phyloP scores from a whole-genome alignment of 2,888 invertebrate genomes.

The Scaptomyza cyrtandrae region DNA sequence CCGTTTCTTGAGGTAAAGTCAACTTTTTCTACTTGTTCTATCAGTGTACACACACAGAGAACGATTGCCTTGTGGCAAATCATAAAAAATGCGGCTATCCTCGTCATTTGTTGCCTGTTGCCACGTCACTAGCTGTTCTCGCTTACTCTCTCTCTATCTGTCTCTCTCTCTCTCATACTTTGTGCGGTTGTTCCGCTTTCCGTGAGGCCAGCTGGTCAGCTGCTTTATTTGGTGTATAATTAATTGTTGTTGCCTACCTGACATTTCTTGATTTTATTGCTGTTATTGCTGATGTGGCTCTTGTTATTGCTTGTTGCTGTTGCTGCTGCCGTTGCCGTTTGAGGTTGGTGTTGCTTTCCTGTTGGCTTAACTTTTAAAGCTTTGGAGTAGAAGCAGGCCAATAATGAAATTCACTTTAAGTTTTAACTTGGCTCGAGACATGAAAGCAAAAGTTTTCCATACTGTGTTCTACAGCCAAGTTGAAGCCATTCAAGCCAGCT shows the following conservation, averaged over 20 bases:
- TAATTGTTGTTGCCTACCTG: slow-evolving; percentile 72
- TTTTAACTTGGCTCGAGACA: slow-evolving; percentile 48
- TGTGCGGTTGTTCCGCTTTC: not conserved
- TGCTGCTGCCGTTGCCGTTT: slow-evolving; percentile 4
- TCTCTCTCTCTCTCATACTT: not conserved
- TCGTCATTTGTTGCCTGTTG: slow-evolving; percentile 52
- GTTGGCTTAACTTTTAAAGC: slow-evolving; percentile 40
- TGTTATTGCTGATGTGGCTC: slow-evolving; percentile 10
- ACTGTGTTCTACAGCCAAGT: slow-evolving; percentile 16
- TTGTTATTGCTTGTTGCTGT: slow-evolving; percentile 6
- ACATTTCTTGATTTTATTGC: slow-evolving; percentile 33
- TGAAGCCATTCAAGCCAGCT: slow-evolving; percentile 30
- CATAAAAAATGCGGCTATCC: slow-evolving; percentile 60
- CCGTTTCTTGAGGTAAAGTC: too few species aligned
- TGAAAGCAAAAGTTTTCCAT: slow-evolving; percentile 71
- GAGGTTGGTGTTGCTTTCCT: slow-evolving; percentile 6
- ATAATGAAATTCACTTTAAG: slow-evolving; percentile 70
- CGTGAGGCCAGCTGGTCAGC: slow-evolving; percentile 44
- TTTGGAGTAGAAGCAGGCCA: slow-evolving; percentile 12
- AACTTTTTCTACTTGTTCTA: not conserved
- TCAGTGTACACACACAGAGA: slow-evolving; percentile 1
- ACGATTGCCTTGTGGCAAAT: slow-evolving; percentile 42
- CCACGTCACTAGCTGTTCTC: slow-evolving; percentile 36
- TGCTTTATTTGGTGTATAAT: slow-evolving; percentile 68
- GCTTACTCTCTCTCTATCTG: slow-evolving; percentile 1